Conservation (phyloP, 1,140 invertebrate genomes). For the Ptiloglossa arizonensis region DNA sequence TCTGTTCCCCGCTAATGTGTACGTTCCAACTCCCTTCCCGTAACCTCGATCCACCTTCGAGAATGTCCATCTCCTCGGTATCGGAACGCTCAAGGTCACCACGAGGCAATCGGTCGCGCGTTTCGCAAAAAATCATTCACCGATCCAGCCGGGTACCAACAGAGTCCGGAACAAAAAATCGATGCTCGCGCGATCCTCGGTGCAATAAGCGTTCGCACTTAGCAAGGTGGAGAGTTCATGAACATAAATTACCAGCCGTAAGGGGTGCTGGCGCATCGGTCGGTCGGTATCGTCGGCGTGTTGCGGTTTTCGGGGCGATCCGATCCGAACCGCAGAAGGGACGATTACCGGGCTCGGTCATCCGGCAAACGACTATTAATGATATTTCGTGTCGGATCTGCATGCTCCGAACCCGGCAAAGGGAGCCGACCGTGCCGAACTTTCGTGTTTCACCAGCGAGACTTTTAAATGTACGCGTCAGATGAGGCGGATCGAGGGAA, state of each 20-base stretch:
- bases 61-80: too few species aligned
- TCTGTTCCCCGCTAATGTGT: too few species aligned
- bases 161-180: neutral
- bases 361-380: conserved; percentile 81
- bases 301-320: conserved; percentile 75
- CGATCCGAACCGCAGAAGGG: conserved; percentile 71
- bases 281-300: conserved; percentile 44
- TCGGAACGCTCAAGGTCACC: too few species aligned
- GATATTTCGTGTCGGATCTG: conserved; percentile 78
- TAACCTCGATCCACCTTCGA: too few species aligned
- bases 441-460: conserved; percentile 56
- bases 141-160: too few species aligned
- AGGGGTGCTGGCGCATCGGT: conserved; percentile 25
- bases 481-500: conserved; percentile 24
- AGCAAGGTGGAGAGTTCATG: conserved; percentile 57
- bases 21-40: too few species aligned
- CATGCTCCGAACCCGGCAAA: conserved; percentile 70
- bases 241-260: conserved; percentile 68
- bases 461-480: conserved; percentile 34
- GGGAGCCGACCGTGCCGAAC: conserved; percentile 62
- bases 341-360: conserved; percentile 78
- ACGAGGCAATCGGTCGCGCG: too few species aligned
- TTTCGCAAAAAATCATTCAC: too few species aligned
- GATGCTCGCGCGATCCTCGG: neutral
- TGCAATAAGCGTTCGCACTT: conserved; percentile 42